Base-by-base conservation (phyloP, 2,113 vertebrate species). In the Menidia beryllina region DNA sequence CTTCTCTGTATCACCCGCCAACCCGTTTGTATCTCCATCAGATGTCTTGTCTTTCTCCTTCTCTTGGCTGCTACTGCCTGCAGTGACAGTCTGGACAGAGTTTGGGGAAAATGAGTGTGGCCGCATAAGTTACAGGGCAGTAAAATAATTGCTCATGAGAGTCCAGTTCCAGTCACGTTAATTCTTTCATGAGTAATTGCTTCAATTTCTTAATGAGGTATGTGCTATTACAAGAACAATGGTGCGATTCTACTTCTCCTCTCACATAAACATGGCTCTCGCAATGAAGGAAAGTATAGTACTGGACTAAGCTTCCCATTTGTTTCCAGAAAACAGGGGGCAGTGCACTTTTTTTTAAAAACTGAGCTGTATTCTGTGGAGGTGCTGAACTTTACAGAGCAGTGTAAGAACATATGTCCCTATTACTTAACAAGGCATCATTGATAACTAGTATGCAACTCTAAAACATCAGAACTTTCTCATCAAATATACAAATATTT, bases 1-100 rank as follows among this genome's bases (percentile, higher is more conserved):
- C 81, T 92, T 94, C 23, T 98, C 97, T 43, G 94, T 94, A 66
- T 98, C 97, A 45, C 86, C 91, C 0, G 70, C n/a, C 0, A 82
- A 58, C 2, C 84, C 60, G 0, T 81, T 72, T 1, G 76, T 23
- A 57, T 98, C 97, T 17, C 77, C 69, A 57, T 97, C 96, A 12
- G 80, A 80, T 24, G 61, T 61, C 78, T 85, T 91, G 52, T 98
- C 96, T 36, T 79, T 68, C 43, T 98, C 96, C 39, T 82, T 72
- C 54, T 99, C 98, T 77, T 95, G 96, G 79, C 72, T 88, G 70
- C 65, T 85, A 68, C 91, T 88, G 82, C 93, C 92, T 7, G 92
- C 96, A 21, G 95, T 94, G 72, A 94, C 94, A 86, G 94, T 94
- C 94, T 95, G 82, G 14, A 66, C 49, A 26, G 30, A 79, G 17